Evolutionary conservation across 2,888 invertebrate genomes (phyloP).

Genomic region (Asteroscopus sphinx): DNA sequence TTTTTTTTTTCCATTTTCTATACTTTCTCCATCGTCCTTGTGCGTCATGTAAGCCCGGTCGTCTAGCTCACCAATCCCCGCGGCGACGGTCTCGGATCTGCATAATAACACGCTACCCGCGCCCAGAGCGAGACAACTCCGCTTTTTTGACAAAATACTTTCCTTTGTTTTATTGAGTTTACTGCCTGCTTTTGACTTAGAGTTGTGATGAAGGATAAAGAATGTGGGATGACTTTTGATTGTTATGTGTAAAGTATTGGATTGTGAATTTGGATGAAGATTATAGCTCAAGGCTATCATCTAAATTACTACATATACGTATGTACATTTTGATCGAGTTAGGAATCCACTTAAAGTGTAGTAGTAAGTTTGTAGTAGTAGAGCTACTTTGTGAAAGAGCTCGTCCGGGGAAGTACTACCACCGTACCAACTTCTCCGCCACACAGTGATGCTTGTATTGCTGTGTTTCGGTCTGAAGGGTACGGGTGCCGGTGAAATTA

Average conservation of each 20-base stretch:
- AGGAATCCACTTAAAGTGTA: too few relatives aligned
- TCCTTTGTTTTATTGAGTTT: conserved; percentile 46
- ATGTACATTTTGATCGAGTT: too few relatives aligned
- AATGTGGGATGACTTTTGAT: conserved; percentile 35
- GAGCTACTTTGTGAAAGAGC: too few relatives aligned
- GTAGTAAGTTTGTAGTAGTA: too few relatives aligned
- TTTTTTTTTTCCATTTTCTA: too few relatives aligned
- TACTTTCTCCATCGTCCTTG: conserved; percentile 33
- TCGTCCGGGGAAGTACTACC: too few relatives aligned
- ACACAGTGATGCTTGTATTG: too few relatives aligned
- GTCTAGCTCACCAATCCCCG: conserved; percentile 55
- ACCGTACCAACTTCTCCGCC: too few relatives aligned
- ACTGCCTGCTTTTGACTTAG: conserved; percentile 66
- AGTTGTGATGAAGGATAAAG: neutral
- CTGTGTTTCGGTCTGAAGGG: too few relatives aligned
- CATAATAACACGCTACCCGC: conserved; percentile 54
- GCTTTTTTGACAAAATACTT: conserved; percentile 57
- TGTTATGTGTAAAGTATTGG: neutral
- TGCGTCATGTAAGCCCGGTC: conserved; percentile 61
- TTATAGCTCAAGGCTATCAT: neutral
- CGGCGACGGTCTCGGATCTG: conserved; percentile 50
- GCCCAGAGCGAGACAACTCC: conserved; percentile 52
- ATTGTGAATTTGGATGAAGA: conserved; percentile 4
- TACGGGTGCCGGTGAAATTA: too few relatives aligned
- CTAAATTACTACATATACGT: too few relatives aligned